phyloP scores from a whole-genome alignment of 2,797 vertebrate genomes.

The Gadopsis bispinosus region DNA sequence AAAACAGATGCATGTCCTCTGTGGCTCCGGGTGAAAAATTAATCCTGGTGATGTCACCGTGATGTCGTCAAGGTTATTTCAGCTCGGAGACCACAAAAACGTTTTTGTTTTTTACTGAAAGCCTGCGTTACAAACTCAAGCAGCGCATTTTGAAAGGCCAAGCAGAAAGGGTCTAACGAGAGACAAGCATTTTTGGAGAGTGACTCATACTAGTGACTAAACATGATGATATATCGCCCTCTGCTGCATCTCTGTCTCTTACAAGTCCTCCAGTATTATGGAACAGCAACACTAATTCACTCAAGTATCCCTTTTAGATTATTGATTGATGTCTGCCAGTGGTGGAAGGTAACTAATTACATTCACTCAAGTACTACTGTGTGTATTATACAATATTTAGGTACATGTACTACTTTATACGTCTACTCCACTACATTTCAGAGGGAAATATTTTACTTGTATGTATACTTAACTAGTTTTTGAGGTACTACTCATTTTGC shows the following conservation, averaged over 20 bases:
- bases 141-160: not conserved
- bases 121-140: not conserved
- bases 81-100: not conserved
- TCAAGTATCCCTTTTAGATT: not conserved
- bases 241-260: not conserved
- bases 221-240: not conserved
- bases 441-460: too few relatives aligned
- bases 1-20: not conserved
- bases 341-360: not conserved
- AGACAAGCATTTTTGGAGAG: not conserved
- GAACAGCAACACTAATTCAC: not conserved
- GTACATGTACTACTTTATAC: not conserved
- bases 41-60: not conserved
- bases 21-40: not conserved
- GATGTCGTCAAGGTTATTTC: fast-evolving
- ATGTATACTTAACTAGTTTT: too few relatives aligned
- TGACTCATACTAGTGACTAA: not conserved
- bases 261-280: not conserved
- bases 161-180: not conserved
- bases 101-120: not conserved
- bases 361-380: too few relatives aligned
- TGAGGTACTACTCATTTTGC: too few relatives aligned
- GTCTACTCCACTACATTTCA: not conserved
- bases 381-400: not conserved
- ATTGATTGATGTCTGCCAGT: not conserved